phyloP scores from a whole-genome alignment of 2,113 vertebrate genomes.

The Pelecanus crispus region DNA sequence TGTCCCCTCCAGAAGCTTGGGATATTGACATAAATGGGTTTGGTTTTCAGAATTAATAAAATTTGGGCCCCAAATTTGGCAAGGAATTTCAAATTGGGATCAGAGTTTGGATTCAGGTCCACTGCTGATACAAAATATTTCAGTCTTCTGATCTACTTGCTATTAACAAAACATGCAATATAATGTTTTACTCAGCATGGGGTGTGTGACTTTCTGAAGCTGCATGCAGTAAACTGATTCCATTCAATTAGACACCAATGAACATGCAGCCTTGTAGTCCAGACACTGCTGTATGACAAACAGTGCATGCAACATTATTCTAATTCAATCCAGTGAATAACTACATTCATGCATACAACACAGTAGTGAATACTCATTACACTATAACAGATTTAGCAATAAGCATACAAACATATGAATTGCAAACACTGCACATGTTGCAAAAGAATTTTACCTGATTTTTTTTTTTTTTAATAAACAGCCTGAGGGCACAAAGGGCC shows the following conservation, averaged over 20 bases:
- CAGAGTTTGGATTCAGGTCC: background rate
- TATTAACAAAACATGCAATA: background rate
- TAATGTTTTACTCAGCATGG: background rate
- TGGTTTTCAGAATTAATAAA: background rate
- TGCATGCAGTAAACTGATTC: background rate
- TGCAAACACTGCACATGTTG: background rate
- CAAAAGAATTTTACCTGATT: slow-evolving; percentile 49
- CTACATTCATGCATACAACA: background rate
- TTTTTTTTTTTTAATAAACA: background rate
- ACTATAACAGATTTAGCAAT: background rate
- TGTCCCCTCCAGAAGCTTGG: background rate
- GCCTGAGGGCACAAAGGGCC: background rate
- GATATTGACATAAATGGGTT: background rate
- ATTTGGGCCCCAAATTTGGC: background rate
- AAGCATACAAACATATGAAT: background rate
- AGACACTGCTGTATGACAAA: background rate
- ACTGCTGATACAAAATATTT: background rate
- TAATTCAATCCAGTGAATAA: background rate
- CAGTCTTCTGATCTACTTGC: background rate
- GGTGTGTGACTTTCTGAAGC: background rate
- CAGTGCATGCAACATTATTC: background rate
- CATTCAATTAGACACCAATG: background rate
- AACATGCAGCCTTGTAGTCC: background rate
- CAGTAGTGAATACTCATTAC: background rate
- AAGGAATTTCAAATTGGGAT: background rate